These are phyloP conservation scores for Papilio aristodemus DNA, from an alignment of 1,140 invertebrate genomes.

Conservation along the genomic window DNA sequence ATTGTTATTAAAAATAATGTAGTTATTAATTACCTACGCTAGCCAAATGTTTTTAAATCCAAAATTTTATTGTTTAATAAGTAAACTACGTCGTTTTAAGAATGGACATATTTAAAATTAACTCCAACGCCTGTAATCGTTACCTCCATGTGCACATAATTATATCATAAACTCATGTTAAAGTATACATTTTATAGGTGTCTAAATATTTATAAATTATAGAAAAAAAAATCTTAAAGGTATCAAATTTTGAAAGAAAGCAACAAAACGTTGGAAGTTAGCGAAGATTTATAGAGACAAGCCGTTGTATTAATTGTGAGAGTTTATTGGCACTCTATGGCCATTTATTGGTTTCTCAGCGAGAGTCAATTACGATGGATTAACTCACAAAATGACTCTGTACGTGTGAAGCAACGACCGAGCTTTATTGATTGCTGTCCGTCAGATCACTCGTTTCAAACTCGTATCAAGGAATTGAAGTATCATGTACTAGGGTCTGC, in stretches of 20 bases:
- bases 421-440: conserved; percentile 24
- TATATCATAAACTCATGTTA: too few species aligned
- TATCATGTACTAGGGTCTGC: background rate
- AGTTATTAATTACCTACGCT: too few species aligned
- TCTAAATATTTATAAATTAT: background rate
- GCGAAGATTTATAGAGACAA: conserved; percentile 44
- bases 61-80: too few species aligned
- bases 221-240: background rate
- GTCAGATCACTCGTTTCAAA: background rate
- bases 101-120: too few species aligned
- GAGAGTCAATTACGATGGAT: conserved; percentile 69
- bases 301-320: conserved; percentile 57
- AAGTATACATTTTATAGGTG: too few species aligned
- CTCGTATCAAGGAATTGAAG: background rate
- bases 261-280: background rate
- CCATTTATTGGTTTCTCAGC: conserved; percentile 67
- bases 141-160: too few species aligned
- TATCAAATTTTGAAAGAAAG: background rate
- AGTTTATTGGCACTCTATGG: conserved; percentile 67
- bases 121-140: too few species aligned
- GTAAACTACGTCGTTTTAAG: too few species aligned
- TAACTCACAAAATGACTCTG: conserved; percentile 53
- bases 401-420: conserved; percentile 32
- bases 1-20: too few species aligned
- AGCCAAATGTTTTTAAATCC: too few species aligned